Base-by-base conservation (phyloP, 23 tunicate genomes). In the Corella eumyota region DNA sequence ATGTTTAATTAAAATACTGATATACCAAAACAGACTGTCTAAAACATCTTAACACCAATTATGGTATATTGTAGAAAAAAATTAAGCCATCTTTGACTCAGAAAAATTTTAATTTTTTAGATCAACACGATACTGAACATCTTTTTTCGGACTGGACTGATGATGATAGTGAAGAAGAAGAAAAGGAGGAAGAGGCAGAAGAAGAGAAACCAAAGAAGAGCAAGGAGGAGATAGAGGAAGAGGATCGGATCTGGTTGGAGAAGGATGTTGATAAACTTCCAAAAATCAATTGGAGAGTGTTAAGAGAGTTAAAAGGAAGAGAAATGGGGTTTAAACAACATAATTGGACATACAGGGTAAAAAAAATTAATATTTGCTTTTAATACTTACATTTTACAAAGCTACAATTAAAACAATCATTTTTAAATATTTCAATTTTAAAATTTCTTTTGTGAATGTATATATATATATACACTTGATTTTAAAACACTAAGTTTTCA, bases 321-420 rank as follows among this genome's bases (percentile, higher is more conserved):
- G 60, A 80, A 29, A 31, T 44, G 26, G 36, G 68, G 32, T 54
- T 33, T 4, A 35, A 29, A 15, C 56, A 44, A 58, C 59, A 15
- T 3, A 58, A 26, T 34, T 80, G 90, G 90, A 62, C 76, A 1
- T 36, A 53, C 4, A 80, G 66, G 58, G 90, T 80, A 31, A 50
- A 52, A n/a, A 36, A 58, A 9, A 44, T 11, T 11, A n/a, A n/a
- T n/a, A n/a, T n/a, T n/a, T n/a, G n/a, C n/a, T n/a, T n/a, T n/a
- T n/a, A n/a, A n/a, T n/a, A n/a, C n/a, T n/a, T n/a, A n/a, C n/a
- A n/a, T n/a, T n/a, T n/a, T n/a, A n/a, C n/a, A n/a, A n/a, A n/a
- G n/a, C n/a, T n/a, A n/a, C n/a, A n/a, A n/a, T n/a, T n/a, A n/a
- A n/a, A n/a, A n/a, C n/a, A n/a, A n/a, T 11, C 48, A 11, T 11